phyloP scores from a whole-genome alignment of 2,113 vertebrate species.

The Toxostoma redivivum region DNA sequence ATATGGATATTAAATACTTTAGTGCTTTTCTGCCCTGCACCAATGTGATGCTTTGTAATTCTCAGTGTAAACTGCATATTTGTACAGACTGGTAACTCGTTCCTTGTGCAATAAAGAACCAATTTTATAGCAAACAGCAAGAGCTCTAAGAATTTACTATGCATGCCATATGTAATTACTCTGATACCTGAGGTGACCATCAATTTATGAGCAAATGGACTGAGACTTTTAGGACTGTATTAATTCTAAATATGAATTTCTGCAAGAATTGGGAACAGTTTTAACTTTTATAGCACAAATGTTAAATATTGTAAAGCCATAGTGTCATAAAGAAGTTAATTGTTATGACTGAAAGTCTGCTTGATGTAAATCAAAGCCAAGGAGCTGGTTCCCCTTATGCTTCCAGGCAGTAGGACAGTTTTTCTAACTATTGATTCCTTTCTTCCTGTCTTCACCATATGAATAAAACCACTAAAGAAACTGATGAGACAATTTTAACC shows the following conservation, averaged over 20 bases:
- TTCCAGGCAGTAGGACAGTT: background rate
- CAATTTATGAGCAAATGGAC: background rate
- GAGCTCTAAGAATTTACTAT: background rate
- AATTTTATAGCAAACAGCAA: background rate
- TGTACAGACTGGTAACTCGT: background rate
- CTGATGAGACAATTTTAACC: background rate
- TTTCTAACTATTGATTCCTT: background rate
- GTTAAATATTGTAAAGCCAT: background rate
- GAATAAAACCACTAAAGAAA: background rate
- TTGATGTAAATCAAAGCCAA: background rate
- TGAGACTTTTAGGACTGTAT: background rate
- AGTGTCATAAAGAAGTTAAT: background rate
- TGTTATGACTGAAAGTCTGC: background rate
- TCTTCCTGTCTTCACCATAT: background rate
- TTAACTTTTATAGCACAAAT: background rate
- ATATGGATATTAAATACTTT: background rate
- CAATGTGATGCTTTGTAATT: background rate
- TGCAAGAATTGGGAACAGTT: background rate
- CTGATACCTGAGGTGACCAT: background rate
- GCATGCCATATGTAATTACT: background rate
- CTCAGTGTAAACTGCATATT: background rate
- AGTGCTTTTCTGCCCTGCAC: background rate
- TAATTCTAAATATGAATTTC: background rate
- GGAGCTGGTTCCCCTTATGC: background rate
- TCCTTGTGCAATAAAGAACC: background rate